A percentile compares a stretch with the other conserved stretches of the same genome.
Evolutionary conservation across 2,888 invertebrate genomes (phyloP).

Genomic region (Rugalucina vietnamica): DNA sequence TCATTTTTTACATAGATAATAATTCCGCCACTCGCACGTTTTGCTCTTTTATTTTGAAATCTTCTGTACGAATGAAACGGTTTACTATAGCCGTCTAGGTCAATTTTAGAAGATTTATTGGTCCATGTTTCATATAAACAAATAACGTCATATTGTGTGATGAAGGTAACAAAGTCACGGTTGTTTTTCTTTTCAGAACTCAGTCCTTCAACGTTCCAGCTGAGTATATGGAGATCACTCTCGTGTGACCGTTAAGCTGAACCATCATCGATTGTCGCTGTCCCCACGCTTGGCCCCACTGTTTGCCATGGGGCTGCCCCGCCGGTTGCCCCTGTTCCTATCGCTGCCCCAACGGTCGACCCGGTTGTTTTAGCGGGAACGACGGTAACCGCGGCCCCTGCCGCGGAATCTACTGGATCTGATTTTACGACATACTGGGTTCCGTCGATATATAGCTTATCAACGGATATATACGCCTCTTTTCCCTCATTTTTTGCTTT

Average conservation of each 20-base stretch:
- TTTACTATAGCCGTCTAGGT: slow-evolving; percentile 3
- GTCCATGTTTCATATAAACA: slow-evolving; percentile 28
- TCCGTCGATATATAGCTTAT: background rate
- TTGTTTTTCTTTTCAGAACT: background rate
- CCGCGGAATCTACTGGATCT: background rate
- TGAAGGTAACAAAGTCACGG: background rate
- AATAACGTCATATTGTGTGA: slow-evolving; percentile 12
- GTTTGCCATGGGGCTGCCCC: background rate
- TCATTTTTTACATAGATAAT: slow-evolving; percentile 17
- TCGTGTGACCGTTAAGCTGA: background rate
- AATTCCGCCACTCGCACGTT: slow-evolving; percentile 16
- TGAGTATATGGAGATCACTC: background rate
- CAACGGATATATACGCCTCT: background rate
- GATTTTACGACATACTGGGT: background rate
- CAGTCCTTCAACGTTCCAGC: slow-evolving; percentile 19
- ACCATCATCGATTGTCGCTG: background rate
- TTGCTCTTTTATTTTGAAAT: slow-evolving; percentile 14
- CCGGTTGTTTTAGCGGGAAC: background rate
- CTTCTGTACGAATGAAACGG: slow-evolving; percentile 18
- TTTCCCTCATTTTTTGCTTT: no score
- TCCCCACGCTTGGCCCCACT: background rate
- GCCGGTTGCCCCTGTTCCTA: background rate
- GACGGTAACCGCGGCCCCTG: background rate
- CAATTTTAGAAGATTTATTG: background rate
- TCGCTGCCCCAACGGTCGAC: background rate